Base-by-base conservation (phyloP, 2,888 invertebrate genomes). In the Platypus cylindrus region DNA sequence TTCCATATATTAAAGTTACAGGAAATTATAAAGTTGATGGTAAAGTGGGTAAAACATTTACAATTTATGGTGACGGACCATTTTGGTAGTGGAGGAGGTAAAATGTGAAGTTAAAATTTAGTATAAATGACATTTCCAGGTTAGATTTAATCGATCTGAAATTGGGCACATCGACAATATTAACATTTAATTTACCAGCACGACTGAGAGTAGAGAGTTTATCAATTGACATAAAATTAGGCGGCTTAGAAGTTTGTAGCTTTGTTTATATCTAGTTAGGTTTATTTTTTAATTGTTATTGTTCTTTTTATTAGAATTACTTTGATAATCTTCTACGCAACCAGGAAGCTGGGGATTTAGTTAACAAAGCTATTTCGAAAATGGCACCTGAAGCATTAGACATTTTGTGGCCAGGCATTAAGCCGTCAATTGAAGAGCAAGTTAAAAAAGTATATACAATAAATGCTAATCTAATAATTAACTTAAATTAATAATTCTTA, bases 381-480 rank as follows among this genome's bases (percentile, higher is more conserved):
- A 43, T 63, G 40, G 59, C 59, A 11, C 62, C 63, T 15, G 57
- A 59, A 46, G 61, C 58, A 17, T 41, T 63, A 17, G 56, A 60
- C 31, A 57, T 58, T 31, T 44, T 62, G n/a, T 63, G 63, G 63
- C 61, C 61, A 2, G 59, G 60, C 44, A 49, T 62, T 9, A 59
- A 58, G 43, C 51, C 53, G 11, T 55, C 57, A 9, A 50, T 62
- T 14, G 53, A 59, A 25, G 46, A 52, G 40, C 55, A 59, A 48
- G 45, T 61, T 9, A 55, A 51, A 38, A 48, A 53, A 34, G 63
- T 63, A 52, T 53, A 49, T 8, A 16, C 11, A 34, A 20, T 17
- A 20, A 20, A 20, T 20, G 20, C 5, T 9, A 20, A 7, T 7
- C 20, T 16, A n/a, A 17, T 32, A 32, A 20, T 25, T 11, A 3